Evolutionary conservation across 30 jellyfish, hydroid and myxozoan species (phyloP).

Genomic region (Aurelia aurita complex sp. Pacific): DNA sequence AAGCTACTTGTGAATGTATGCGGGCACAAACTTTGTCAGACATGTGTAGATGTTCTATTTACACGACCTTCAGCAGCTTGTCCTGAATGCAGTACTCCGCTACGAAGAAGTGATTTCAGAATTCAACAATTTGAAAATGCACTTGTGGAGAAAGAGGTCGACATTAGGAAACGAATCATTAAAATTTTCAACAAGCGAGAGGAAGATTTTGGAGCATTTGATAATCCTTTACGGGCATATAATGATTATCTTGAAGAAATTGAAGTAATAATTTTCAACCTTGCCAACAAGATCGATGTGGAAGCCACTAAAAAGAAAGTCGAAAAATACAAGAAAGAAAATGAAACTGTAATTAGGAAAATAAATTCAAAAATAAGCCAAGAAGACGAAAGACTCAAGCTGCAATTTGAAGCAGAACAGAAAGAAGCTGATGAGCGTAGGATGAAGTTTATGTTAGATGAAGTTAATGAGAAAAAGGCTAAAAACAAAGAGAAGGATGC

Average conservation of each 20-base stretch:
- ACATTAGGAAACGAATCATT: constrained; percentile 76
- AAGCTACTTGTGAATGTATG: constrained; percentile 91
- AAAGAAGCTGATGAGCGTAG: constrained; percentile 71
- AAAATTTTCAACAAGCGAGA: constrained; percentile 86
- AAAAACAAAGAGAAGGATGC: constrained; percentile 85
- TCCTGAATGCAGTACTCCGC: constrained; percentile 91
- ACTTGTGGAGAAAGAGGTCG: constrained; percentile 93
- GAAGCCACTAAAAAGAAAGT: constrained; percentile 86
- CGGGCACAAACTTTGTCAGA: constrained; percentile 96
- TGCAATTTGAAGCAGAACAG: constrained; percentile 65
- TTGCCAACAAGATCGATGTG: constrained; percentile 83
- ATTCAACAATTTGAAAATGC: constrained; percentile 92
- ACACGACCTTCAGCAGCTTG: constrained; percentile 99
- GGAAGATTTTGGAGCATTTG: constrained; percentile 65
- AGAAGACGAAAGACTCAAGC: constrained; percentile 72
- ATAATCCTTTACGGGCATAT: constrained; percentile 71
- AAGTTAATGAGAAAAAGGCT: constrained; percentile 54
- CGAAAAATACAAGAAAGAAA: constrained; percentile 82
- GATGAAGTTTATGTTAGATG: constrained; percentile 42
- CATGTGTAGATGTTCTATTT: constrained; percentile 97
- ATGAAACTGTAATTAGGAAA: constrained; percentile 75
- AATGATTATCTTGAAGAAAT: constrained; percentile 94
- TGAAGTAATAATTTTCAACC: constrained; percentile 79
- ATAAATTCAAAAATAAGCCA: constrained; percentile 85
- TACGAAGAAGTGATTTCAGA: constrained; percentile 95